phyloP scores from a whole-genome alignment of 64 coral and sea anemone genomes.

The Astreopora myriophthalma region DNA sequence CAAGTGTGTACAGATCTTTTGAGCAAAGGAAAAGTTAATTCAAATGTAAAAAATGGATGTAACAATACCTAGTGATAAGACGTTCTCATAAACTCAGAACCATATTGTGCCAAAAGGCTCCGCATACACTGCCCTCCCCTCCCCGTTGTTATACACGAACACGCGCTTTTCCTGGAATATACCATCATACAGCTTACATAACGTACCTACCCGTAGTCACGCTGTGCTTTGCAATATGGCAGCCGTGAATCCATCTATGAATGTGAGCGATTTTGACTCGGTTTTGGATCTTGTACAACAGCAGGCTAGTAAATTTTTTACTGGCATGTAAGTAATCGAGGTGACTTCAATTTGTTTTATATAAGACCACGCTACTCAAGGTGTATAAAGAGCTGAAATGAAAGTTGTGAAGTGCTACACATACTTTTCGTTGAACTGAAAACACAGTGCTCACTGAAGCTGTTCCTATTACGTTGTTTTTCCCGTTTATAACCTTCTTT shows the following conservation, averaged over 20 bases:
- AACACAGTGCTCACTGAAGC: no score
- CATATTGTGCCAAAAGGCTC: background rate
- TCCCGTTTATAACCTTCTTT: no score
- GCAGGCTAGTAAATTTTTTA: slow-evolving; percentile 67
- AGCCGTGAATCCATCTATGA: background rate
- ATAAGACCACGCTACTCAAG: background rate
- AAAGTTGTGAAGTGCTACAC: no score
- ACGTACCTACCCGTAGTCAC: background rate
- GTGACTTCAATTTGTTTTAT: no score
- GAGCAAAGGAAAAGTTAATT: background rate
- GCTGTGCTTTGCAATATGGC: background rate
- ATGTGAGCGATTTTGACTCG: slow-evolving; percentile 36
- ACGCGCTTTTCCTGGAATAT: background rate
- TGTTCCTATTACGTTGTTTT: no score
- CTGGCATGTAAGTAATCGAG: slow-evolving; percentile 63
- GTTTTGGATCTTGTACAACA: slow-evolving; percentile 39
- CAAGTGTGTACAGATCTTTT: background rate
- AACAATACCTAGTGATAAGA: background rate
- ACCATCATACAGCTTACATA: background rate
- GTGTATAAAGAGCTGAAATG: no score
- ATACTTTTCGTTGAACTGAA: no score
- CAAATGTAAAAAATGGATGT: background rate
- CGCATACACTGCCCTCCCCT: no score
- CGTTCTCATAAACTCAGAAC: background rate
- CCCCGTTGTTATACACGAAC: background rate